Evolutionary conservation across 2,113 vertebrate species (phyloP), one percentile per base, ranked within the genome.

Genomic region (Uria lomvia): DNA sequence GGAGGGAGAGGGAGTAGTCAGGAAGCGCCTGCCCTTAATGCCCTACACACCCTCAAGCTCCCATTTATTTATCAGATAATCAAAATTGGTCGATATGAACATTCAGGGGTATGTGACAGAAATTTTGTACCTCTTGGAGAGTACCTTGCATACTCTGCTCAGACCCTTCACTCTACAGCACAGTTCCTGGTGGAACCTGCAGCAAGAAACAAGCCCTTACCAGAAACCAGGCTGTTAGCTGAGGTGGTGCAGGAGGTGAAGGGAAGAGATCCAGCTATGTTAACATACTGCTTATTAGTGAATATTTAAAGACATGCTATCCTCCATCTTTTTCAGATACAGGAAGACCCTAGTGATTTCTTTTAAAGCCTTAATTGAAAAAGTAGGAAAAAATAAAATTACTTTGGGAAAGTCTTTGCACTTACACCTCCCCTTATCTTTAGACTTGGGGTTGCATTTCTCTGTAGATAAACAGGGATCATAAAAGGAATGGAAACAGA

Each of bases 11-110:
- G 78, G 63, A 70, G 42, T 8, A 47, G 20, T 36, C 86, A 85
- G 85, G 90, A 52, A 71, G 76, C 53, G 8, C 80, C 92, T 94
- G 92, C 71, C 85, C 86, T 96, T 68, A 86, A 86, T 62, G 68
- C n/a, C 88, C 53, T 49, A 72, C 43, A 73, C 59, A 65, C 85
- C 81, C 76, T 92, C 90, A 68, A 82, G 89, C 81, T 93, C 40
- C 67, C 65, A 56, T 49, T 91, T 91, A 27, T 92, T 68, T 68
- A 36, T 18, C 55, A 89, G 92, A 65, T 81, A 90, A 43, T 50
- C 75, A 82, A 87, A 38, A 4, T 23, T 30, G 9, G 32, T 29
- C 6, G 11, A 17, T 43, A 40, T 4, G 66, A 95, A 56, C 72
- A 62, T 43, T 62, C 81, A 83, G 36, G 79, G 85, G 50, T 77